Evolutionary conservation across 1,140 invertebrate genomes (phyloP), one percentile per base, ranked within the genome.

Genomic region (Rhizoglyphus robini): DNA sequence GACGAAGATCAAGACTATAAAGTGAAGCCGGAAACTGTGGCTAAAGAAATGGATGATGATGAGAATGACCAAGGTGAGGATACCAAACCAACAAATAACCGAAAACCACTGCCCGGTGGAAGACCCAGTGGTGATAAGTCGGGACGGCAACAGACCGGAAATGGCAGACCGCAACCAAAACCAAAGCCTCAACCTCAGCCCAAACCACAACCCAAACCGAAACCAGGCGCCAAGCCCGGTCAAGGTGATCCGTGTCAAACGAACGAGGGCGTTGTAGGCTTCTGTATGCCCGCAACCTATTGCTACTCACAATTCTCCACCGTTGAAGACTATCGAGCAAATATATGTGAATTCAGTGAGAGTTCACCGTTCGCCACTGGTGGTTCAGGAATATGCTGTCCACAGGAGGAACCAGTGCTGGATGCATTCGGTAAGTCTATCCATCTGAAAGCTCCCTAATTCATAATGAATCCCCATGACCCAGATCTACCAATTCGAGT

Each of bases 301-400:
- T 69, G 68, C 62, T 69, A 32, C 60, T 49, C 31, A 57, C 65
- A 66, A 32, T 67, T 63, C 25, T 46, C 46, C 32, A 32, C 38
- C 60, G 15, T 66, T 8, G 20, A 41, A 2, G 62, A 65, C 47
- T 65, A 32, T 38, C n/a, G 25, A 15, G 29, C 64, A 34, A 68
- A 65, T 65, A 25, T 30, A 5, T 68, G 67, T 65, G 13, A 46
- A 23, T 30, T n/a, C 4, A 60, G 30, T 11, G 25, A 11, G 8
- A 41, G 18, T 41, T 8, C 36, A 41, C 36, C 36, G 18, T 13
- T 51, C 23, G 18, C 8, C 1, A n/a, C 48, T 32, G 63, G 49
- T 20, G 15, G 23, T 15, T 20, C 20, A 2, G 61, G 65, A 8
- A 65, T 68, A n/a, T 68, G 67, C 57, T 68, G 67, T 68, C 67